Base-by-base conservation (phyloP, 2,888 invertebrate genomes). In the Agrypnus murinus region DNA sequence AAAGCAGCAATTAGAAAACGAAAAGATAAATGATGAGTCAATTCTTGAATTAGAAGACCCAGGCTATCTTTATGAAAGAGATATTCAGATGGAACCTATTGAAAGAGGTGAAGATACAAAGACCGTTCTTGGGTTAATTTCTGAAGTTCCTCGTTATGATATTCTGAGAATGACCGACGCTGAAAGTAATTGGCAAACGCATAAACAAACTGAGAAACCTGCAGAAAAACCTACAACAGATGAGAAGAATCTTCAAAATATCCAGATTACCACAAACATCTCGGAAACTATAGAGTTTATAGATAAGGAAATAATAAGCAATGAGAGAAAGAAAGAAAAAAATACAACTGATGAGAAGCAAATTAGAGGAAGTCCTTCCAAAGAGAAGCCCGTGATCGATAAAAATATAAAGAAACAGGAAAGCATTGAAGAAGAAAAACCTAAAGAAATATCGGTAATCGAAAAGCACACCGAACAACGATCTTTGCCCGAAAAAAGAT, bases 141-240 rank as follows among this genome's bases (percentile, higher is more conserved):
- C 63, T n/a, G 71, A 72, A 59, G 15, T 55, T 8, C 55, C 60
- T n/a, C 43, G 14, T 8, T 69, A 59, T 43, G 67, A 73, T 45
- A 14, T 64, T n/a, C 12, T 55, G 9, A 15, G 34, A 48, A 17
- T 72, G 60, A 19, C 9, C 5, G 50, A 69, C 43, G 69, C 69
- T 0, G 72, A 72, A 50, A 36, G 31, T 25, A 15, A 32, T 50
- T 65, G 69, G 65, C 59, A 58, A 2, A 25, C 34, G 8, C 19
- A 38, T 6, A 15, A 53, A 5, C 32, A 40, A 31, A 64, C 0
- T 14, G 12, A 3, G n/a, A n/a, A n/a, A n/a, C n/a, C n/a, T n/a
- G n/a, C n/a, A n/a, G n/a, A n/a, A n/a, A n/a, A n/a, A n/a, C n/a
- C 50, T 34, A 31, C 19, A 60, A 12, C 5, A 5, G 25, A 25